Conservation (phyloP, 1,140 invertebrate genomes). For the Drosophila busckii region DNA sequence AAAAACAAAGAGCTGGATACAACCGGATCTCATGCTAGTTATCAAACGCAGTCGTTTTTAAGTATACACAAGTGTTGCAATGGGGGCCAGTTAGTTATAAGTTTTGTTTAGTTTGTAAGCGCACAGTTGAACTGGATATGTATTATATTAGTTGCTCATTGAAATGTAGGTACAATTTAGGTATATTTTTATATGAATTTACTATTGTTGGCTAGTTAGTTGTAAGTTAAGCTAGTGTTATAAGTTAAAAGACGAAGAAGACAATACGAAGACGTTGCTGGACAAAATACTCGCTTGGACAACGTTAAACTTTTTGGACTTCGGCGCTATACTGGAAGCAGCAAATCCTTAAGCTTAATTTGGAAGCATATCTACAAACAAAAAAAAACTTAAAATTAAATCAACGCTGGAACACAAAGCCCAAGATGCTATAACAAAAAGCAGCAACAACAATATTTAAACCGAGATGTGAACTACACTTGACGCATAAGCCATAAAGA, state of each 20-base stretch:
- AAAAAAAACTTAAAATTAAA: too few relatives aligned
- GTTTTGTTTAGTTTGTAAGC: slow-evolving; percentile 4
- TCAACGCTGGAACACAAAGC: too few relatives aligned
- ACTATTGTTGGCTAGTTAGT: slow-evolving; percentile 11
- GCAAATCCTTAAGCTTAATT: too few relatives aligned
- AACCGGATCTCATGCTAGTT: slow-evolving; percentile 15
- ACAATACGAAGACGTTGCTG: not conserved
- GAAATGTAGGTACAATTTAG: not conserved
- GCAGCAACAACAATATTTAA: too few relatives aligned
- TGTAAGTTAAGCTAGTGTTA: slow-evolving; percentile 15
- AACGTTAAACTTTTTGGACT: too few relatives aligned
- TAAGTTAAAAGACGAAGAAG: slow-evolving; percentile 5
- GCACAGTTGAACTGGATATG: slow-evolving; percentile 17
- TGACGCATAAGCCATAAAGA: too few relatives aligned
- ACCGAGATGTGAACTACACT: too few relatives aligned
- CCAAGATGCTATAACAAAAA: too few relatives aligned
- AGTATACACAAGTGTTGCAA: slow-evolving; percentile 4
- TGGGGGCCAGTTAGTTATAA: slow-evolving; percentile 7
- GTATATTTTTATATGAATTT: not conserved
- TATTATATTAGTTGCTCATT: not conserved
- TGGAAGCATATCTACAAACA: too few relatives aligned
- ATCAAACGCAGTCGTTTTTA: slow-evolving; percentile 7
- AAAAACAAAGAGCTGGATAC: slow-evolving; percentile 12
- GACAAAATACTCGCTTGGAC: too few relatives aligned
- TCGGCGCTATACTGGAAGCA: too few relatives aligned